Evolutionary conservation across 2,797 vertebrate genomes (phyloP).

Genomic region (Bufotes viridis): DNA sequence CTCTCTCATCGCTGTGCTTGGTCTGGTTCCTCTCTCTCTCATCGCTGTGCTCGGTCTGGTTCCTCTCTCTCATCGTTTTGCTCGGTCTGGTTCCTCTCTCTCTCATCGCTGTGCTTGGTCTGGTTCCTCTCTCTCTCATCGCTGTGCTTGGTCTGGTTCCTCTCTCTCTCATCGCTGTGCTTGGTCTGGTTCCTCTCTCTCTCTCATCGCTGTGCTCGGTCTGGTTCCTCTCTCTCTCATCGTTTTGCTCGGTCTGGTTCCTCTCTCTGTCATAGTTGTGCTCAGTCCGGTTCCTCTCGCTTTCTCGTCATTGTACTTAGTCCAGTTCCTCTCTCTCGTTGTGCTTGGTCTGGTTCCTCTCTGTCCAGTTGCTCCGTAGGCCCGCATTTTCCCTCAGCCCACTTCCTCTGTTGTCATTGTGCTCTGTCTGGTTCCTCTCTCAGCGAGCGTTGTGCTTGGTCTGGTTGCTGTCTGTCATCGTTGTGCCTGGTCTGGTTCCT

Average conservation of each 20-base stretch:
- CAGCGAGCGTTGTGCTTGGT: too few species aligned
- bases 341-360: not conserved
- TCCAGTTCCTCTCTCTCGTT: not conserved
- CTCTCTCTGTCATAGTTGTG: not conserved
- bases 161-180: not conserved
- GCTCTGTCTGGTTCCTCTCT: too few species aligned
- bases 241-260: not conserved
- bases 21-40: not conserved
- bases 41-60: not conserved
- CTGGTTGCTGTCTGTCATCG: too few species aligned
- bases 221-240: not conserved
- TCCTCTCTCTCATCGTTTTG: not conserved
- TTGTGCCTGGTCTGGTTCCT: too few species aligned
- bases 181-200: not conserved
- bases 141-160: not conserved
- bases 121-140: not conserved
- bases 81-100: not conserved
- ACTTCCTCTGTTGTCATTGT: not conserved
- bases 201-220: not conserved
- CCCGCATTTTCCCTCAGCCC: not conserved
- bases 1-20: not conserved
- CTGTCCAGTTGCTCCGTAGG: not conserved
- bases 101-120: not conserved
- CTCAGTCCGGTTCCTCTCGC: not conserved
- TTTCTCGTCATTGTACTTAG: not conserved